A percentile compares a stretch with the other conserved stretches of the same genome.
Conservation (phyloP, 2,888 invertebrate species). For the Uropetala carovei region DNA sequence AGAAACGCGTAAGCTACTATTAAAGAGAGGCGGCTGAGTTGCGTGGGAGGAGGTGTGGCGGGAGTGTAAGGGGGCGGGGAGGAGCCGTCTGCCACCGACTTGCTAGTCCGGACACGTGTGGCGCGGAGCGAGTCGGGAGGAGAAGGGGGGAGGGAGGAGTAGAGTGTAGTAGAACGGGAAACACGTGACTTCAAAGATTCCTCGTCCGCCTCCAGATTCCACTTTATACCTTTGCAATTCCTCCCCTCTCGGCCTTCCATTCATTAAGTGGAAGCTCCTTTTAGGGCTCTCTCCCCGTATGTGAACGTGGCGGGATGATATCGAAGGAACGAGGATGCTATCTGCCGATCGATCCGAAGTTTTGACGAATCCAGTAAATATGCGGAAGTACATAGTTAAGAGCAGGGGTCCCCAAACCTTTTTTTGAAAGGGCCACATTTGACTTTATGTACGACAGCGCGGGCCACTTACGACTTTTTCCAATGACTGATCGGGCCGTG, state of each 20-base stretch:
- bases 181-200: constrained; percentile 55
- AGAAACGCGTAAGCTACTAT: too few species aligned
- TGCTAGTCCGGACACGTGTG: constrained; percentile 54
- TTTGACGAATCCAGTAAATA: too few species aligned
- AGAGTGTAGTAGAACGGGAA: constrained; percentile 27
- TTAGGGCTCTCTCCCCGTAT: constrained; percentile 38
- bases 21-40: neutral
- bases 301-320: constrained; percentile 25
- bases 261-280: constrained; percentile 65
- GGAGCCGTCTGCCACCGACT: neutral
- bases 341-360: too few species aligned
- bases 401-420: too few species aligned
- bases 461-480: too few species aligned
- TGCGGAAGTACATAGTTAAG: too few species aligned
- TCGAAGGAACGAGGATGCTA: too few species aligned
- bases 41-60: neutral
- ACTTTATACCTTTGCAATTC: neutral
- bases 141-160: too few species aligned
- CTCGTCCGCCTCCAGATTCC: constrained; percentile 27
- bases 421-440: too few species aligned
- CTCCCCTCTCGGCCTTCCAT: constrained; percentile 52
- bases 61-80: neutral
- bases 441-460: too few species aligned
- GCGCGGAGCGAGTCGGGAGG: constrained; percentile 4
- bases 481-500: too few species aligned